Conservation (phyloP, 2,113 vertebrate genomes). For the Planiliza haematocheilus region DNA sequence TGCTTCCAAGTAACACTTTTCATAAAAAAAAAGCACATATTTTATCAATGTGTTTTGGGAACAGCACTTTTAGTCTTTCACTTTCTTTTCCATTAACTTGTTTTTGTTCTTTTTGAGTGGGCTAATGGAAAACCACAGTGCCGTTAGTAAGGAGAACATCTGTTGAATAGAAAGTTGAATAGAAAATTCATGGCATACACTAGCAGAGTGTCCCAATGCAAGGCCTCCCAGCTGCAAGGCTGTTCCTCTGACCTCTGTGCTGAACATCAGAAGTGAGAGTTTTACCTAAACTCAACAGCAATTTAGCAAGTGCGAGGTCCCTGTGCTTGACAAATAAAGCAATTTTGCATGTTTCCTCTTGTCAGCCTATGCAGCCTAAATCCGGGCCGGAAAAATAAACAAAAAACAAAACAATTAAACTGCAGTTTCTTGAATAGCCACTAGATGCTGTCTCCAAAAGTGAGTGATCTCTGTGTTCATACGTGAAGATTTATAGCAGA, state of each 20-base stretch:
- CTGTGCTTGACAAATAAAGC: constrained; percentile 6
- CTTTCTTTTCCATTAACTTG: constrained; percentile 9
- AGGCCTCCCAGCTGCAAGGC: background rate
- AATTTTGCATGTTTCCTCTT: constrained; percentile 31
- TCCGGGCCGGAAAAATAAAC: too few species aligned
- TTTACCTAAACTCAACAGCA: constrained; percentile 15
- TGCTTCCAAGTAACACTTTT: too few species aligned
- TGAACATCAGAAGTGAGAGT: constrained; percentile 12
- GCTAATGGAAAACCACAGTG: background rate
- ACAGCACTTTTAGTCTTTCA: background rate
- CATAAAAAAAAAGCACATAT: too few species aligned
- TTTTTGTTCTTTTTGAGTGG: background rate
- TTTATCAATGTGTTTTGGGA: too few species aligned
- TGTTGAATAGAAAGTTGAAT: background rate
- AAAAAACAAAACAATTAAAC: too few species aligned
- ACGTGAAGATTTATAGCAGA: too few species aligned
- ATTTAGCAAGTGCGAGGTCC: background rate
- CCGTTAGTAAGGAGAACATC: background rate
- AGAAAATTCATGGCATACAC: background rate
- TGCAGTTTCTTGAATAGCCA: too few species aligned
- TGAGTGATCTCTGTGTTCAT: too few species aligned
- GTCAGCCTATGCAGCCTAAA: too few species aligned
- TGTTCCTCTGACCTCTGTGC: background rate
- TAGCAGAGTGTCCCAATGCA: background rate
- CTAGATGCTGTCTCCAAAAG: too few species aligned